Conservation (phyloP, 2,888 invertebrate species). For the Campoplex nolae region DNA sequence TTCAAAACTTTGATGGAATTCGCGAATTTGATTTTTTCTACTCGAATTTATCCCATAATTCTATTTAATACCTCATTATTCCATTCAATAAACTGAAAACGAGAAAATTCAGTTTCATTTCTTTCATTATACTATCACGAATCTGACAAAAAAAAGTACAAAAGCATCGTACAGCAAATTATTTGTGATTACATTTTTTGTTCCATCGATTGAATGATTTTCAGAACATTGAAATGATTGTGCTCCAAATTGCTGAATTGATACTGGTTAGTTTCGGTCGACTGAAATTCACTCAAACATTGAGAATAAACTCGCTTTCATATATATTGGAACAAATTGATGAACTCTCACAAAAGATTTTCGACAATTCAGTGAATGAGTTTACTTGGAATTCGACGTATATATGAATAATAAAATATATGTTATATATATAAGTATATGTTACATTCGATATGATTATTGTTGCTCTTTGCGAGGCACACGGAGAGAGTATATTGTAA, state of each 20-base stretch:
- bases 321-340: neutral
- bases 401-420: slow-evolving; percentile 53
- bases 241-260: too few species aligned
- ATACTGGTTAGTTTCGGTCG: too few species aligned
- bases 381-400: slow-evolving; percentile 35
- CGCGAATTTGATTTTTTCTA: neutral
- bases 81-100: too few species aligned
- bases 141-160: neutral
- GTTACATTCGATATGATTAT: slow-evolving; percentile 69
- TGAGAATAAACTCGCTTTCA: neutral
- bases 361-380: neutral
- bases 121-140: neutral
- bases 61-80: neutral
- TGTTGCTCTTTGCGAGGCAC: slow-evolving; percentile 74
- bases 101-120: neutral
- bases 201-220: neutral
- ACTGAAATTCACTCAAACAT: neutral
- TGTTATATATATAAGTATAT: slow-evolving; percentile 65
- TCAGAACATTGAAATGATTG: neutral
- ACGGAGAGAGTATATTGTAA: slow-evolving; percentile 72
- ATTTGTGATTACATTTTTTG: neutral
- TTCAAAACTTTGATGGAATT: neutral
- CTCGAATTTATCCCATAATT: neutral
- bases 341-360: neutral
- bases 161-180: neutral